Percentiles rank a stretch among this genome's conserved stretches.
Conservation (phyloP, 2,888 invertebrate genomes). For the Lithophane leautieri region DNA sequence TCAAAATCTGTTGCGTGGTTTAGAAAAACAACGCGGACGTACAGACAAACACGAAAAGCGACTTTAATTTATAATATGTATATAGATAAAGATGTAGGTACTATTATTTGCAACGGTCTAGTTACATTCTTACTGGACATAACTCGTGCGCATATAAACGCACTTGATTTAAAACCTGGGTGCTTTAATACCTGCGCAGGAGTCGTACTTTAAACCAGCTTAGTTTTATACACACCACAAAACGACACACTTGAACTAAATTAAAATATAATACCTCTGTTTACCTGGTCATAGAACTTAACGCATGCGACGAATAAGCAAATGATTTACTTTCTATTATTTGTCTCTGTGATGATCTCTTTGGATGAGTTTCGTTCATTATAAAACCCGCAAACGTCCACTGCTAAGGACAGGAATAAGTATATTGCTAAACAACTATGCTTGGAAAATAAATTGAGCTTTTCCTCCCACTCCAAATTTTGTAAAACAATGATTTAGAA, state of each 20-base stretch:
- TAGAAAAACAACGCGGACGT: too few relatives aligned
- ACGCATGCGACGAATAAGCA: neutral
- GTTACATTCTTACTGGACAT: neutral
- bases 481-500: neutral
- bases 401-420: neutral
- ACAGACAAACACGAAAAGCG: too few relatives aligned
- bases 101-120: neutral
- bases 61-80: too few relatives aligned
- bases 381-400: neutral
- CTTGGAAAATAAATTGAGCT: too few relatives aligned
- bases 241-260: slow-evolving; percentile 51
- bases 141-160: slow-evolving; percentile 69
- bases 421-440: too few relatives aligned
- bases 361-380: too few relatives aligned
- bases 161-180: slow-evolving; percentile 59
- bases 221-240: slow-evolving; percentile 61
- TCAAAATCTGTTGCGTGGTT: too few relatives aligned
- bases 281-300: slow-evolving; percentile 45
- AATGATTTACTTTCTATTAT: slow-evolving; percentile 2
- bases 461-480: neutral
- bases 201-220: slow-evolving; percentile 66
- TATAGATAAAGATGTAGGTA: too few relatives aligned
- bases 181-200: slow-evolving; percentile 65
- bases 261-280: slow-evolving; percentile 51
- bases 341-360: neutral